Conservation (phyloP, 2,113 vertebrate species). For the Poecile atricapillus region DNA sequence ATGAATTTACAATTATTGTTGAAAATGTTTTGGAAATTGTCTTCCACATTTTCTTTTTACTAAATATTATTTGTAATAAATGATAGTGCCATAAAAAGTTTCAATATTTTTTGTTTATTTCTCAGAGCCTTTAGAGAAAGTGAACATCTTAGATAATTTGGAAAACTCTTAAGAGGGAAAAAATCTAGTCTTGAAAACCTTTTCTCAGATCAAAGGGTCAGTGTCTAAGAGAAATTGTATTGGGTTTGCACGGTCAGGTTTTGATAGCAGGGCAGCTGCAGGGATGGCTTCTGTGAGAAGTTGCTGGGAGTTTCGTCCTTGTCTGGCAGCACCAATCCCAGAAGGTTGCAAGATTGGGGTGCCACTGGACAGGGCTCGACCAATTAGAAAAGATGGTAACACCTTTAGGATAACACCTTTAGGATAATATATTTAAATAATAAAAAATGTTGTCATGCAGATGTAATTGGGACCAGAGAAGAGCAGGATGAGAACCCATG, state of each 20-base stretch:
- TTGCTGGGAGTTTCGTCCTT: background rate
- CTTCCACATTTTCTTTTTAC: background rate
- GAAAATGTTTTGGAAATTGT: background rate
- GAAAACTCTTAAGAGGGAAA: background rate
- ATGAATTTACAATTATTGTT: background rate
- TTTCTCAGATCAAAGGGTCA: background rate
- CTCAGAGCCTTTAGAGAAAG: background rate
- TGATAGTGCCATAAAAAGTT: background rate
- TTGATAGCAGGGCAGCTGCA: background rate
- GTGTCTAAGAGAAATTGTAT: background rate
- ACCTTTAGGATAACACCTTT: background rate
- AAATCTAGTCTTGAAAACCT: rapidly evolving
- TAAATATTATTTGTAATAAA: background rate
- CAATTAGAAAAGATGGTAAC: background rate
- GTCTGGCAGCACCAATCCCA: background rate
- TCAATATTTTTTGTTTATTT: background rate
- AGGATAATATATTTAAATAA: background rate
- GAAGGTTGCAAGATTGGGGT: rapidly evolving
- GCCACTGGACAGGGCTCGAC: background rate
- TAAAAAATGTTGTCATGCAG: background rate
- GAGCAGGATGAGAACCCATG: too few relatives aligned
- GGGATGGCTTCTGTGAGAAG: background rate
- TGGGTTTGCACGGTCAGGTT: too few relatives aligned
- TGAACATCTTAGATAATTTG: background rate
- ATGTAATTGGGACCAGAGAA: background rate